A percentile compares a stretch with the other conserved stretches of the same genome.
Conservation (phyloP, 1,140 invertebrate genomes). For the Drosophila fuyamai region DNA sequence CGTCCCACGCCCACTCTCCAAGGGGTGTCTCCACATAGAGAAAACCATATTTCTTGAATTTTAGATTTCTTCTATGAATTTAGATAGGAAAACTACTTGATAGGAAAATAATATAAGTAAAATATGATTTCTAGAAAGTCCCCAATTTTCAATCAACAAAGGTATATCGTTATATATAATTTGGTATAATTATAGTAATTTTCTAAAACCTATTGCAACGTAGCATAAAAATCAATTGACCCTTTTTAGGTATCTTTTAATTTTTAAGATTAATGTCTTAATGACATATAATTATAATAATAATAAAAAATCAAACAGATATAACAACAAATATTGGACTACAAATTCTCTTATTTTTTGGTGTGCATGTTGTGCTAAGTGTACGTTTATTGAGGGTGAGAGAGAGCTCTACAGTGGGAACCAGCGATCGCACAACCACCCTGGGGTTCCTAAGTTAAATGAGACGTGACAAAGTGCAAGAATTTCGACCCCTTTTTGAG, state of each 20-base stretch:
- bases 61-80: background rate
- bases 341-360: background rate
- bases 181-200: too few relatives aligned
- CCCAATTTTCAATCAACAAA: too few relatives aligned
- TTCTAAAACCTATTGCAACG: too few relatives aligned
- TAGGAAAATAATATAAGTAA: too few relatives aligned
- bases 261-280: too few relatives aligned
- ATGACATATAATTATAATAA: too few relatives aligned
- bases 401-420: constrained; percentile 28
- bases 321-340: too few relatives aligned
- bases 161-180: too few relatives aligned
- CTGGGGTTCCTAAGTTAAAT: constrained; percentile 60
- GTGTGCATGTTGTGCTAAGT: constrained; percentile 9
- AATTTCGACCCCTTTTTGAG: constrained; percentile 35
- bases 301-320: too few relatives aligned
- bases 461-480: constrained; percentile 77
- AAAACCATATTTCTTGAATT: background rate
- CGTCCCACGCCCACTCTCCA: constrained; percentile 16
- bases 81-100: background rate
- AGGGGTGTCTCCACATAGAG: constrained; percentile 39
- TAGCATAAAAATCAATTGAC: too few relatives aligned
- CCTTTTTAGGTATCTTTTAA: too few relatives aligned
- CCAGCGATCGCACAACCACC: constrained; percentile 42
- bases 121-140: too few relatives aligned
- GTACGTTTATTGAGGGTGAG: constrained; percentile 15